Evolutionary conservation across 2,113 vertebrate species (phyloP).

Genomic region (Paedocypris sp.): DNA sequence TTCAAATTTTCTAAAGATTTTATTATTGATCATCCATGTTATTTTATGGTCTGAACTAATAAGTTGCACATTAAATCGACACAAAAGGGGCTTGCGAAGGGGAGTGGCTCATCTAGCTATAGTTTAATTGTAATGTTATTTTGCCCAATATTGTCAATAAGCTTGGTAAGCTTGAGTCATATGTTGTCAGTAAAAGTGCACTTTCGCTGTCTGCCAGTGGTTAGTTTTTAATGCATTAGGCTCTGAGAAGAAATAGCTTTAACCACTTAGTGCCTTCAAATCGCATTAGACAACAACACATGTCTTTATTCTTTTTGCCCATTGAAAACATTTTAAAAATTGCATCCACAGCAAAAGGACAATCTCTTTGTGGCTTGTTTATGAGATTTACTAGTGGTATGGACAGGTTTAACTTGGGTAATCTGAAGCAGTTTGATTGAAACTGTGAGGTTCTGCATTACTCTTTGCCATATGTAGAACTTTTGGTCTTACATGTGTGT

Average conservation of each 20-base stretch:
- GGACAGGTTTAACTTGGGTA: not conserved
- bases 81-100: not conserved
- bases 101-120: not conserved
- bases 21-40: too few relatives aligned
- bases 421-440: too few relatives aligned
- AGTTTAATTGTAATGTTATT: not conserved
- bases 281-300: not conserved
- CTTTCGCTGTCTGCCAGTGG: slow-evolving; percentile 3
- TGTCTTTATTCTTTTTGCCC: not conserved
- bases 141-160: not conserved
- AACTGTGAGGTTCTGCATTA: too few relatives aligned
- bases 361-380: not conserved
- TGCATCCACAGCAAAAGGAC: not conserved
- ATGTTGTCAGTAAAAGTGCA: not conserved
- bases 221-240: not conserved
- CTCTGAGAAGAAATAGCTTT: not conserved
- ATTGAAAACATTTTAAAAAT: not conserved
- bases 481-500: not conserved
- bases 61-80: not conserved
- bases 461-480: not conserved
- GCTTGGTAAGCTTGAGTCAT: not conserved
- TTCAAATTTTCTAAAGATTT: too few relatives aligned
- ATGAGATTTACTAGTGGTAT: not conserved
- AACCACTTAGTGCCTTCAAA: not conserved
- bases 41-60: too few relatives aligned